A percentile compares a stretch with the other conserved stretches of the same genome.
phyloP scores from a whole-genome alignment of 64 coral and sea anemone species.

The Porites lutea region DNA sequence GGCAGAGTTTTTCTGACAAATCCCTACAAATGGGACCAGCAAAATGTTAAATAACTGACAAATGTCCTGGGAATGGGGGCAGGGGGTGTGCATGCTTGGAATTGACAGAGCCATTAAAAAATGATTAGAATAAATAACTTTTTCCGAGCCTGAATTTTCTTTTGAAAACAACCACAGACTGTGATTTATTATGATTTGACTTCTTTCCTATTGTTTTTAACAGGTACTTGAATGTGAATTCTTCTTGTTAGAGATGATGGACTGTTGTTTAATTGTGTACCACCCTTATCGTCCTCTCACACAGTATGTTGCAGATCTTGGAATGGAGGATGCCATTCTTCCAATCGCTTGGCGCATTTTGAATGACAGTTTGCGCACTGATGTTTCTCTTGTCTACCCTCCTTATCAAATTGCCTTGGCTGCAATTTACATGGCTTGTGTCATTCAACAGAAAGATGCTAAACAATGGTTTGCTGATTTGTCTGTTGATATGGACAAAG shows the following conservation, averaged over 20 bases:
- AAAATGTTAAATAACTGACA: no score
- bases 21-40: no score
- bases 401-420: conserved; percentile 96
- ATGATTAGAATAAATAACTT: no score
- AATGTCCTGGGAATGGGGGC: no score
- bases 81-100: no score
- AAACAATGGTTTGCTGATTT: conserved; percentile 95
- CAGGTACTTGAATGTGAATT: conserved; percentile 99
- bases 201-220: not conserved
- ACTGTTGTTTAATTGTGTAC: conserved; percentile 96
- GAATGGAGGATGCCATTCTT: conserved; percentile 86
- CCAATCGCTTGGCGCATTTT: conserved; percentile 97
- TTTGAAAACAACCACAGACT: no score
- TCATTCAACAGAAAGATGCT: conserved; percentile 95
- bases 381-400: conserved; percentile 89
- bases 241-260: conserved; percentile 97
- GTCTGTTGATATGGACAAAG: conserved; percentile 98
- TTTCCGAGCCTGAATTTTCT: no score
- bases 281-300: conserved; percentile 95
- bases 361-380: conserved; percentile 97
- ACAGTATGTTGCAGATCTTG: conserved; percentile 93
- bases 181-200: no score
- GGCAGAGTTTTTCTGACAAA: no score
- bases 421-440: conserved; percentile 98
- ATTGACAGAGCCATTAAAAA: no score